Evolutionary conservation across 2,888 invertebrate genomes (phyloP).

Genomic region (Ganaspis brasiliensis): DNA sequence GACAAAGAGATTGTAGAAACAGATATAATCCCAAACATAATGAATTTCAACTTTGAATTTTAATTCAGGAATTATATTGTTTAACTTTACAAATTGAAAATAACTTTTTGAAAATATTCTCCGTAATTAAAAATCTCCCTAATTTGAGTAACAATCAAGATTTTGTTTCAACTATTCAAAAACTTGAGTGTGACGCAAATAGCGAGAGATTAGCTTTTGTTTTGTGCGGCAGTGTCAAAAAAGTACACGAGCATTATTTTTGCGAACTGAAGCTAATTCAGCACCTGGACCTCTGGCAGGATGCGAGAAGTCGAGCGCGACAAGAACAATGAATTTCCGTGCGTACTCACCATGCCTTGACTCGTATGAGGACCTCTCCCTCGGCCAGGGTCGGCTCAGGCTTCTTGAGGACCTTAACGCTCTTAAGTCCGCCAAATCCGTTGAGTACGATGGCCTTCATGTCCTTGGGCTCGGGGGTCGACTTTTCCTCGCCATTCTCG

Average conservation of each 20-base stretch:
- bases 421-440: conserved; percentile 93
- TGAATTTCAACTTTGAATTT: no score
- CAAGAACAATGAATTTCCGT: conserved; percentile 41
- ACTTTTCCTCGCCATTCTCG: conserved; percentile 77
- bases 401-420: conserved; percentile 91
- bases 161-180: neutral
- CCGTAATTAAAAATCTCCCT: no score
- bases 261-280: conserved; percentile 9
- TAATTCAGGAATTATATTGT: no score
- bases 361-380: conserved; percentile 91
- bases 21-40: no score
- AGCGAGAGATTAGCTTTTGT: neutral
- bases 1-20: no score
- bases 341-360: conserved; percentile 91
- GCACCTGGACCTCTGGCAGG: conserved; percentile 52
- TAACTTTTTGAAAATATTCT: no score
- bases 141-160: neutral
- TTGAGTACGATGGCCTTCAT: conserved; percentile 93
- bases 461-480: conserved; percentile 84
- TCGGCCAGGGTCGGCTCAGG: conserved; percentile 88
- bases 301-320: conserved; percentile 56
- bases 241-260: conserved; percentile 22
- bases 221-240: conserved; percentile 13
- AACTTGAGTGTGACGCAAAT: neutral
- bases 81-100: no score